phyloP scores from a whole-genome alignment of 1,140 invertebrate genomes.

The Thereuonema tuberculata region DNA sequence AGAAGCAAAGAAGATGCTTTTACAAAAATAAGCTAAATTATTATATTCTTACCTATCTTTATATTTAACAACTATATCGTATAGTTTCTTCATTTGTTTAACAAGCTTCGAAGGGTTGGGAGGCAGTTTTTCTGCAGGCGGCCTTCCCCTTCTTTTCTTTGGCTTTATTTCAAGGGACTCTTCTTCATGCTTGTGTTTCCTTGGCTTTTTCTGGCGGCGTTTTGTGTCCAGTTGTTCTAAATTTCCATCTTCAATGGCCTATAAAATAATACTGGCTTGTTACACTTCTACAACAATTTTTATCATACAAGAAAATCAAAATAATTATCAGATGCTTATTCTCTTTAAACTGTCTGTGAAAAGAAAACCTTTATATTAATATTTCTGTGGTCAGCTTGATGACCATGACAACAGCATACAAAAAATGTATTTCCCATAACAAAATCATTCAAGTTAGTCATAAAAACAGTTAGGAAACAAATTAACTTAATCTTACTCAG shows the following conservation, averaged over 20 bases:
- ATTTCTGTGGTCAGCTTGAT: too few relatives aligned
- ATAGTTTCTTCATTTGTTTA: constrained; percentile 61
- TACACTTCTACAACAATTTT: too few relatives aligned
- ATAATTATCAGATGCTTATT: too few relatives aligned
- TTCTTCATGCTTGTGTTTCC: constrained; percentile 23
- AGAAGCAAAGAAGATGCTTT: constrained; percentile 16
- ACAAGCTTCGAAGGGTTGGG: constrained; percentile 33
- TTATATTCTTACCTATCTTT: constrained; percentile 52
- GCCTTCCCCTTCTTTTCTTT: constrained; percentile 36
- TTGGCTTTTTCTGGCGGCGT: constrained; percentile 13
- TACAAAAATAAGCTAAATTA: constrained; percentile 14
- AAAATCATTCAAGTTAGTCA: too few relatives aligned
- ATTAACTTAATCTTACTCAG: too few relatives aligned
- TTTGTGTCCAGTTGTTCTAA: constrained; percentile 23
- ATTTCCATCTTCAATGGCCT: constrained; percentile 47
- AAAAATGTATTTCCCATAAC: too few relatives aligned
- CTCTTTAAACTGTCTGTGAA: too few relatives aligned
- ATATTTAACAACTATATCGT: constrained; percentile 66
- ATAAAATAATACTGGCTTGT: neutral
- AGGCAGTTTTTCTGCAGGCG: constrained; percentile 31
- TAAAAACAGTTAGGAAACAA: too few relatives aligned
- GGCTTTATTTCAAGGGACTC: constrained; percentile 37
- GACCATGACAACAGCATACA: too few relatives aligned
- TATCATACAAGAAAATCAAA: too few relatives aligned
- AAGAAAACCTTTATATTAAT: too few relatives aligned